These are phyloP conservation scores for Bombus waltoni DNA, from an alignment of 1,140 invertebrate species.

Conservation along the genomic window DNA sequence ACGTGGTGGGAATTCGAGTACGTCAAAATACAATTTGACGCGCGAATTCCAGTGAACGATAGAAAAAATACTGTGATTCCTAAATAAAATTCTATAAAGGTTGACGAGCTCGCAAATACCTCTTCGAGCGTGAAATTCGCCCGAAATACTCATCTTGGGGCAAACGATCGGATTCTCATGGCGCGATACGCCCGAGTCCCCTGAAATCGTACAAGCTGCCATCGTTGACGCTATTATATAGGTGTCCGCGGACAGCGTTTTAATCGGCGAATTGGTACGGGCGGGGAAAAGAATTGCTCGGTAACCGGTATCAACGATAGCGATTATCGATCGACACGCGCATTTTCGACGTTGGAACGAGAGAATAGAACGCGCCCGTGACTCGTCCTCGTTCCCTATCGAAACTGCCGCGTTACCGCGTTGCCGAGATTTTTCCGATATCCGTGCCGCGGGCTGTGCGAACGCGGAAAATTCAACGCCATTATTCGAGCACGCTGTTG, in stretches of 20 bases:
- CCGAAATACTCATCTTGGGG: constrained; percentile 44
- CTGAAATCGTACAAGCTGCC: background rate
- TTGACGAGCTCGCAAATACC: background rate
- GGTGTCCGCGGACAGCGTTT: constrained; percentile 46
- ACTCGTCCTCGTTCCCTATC: constrained; percentile 54
- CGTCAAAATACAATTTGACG: background rate
- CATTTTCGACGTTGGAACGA: constrained; percentile 47
- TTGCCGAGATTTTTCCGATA: constrained; percentile 56
- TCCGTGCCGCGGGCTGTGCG: constrained; percentile 35
- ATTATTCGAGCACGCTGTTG: constrained; percentile 52
- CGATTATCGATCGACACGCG: constrained; percentile 62
- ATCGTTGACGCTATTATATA: constrained; percentile 41
- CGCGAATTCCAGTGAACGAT: background rate
- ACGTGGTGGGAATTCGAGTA: background rate
- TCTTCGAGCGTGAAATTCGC: background rate
- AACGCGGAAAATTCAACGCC: constrained; percentile 51
- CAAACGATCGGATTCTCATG: constrained; percentile 45
- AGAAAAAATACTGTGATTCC: background rate
- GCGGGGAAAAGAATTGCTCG: constrained; percentile 45
- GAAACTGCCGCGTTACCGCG: constrained; percentile 52
- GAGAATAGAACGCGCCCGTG: constrained; percentile 23
- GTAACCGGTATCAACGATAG: constrained; percentile 56
- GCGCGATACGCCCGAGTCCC: too few relatives aligned
- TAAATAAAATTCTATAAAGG: constrained; percentile 7
- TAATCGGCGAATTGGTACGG: constrained; percentile 61